Evolutionary conservation across 2,888 invertebrate genomes (phyloP).

Genomic region (Lomographa bimaculata): DNA sequence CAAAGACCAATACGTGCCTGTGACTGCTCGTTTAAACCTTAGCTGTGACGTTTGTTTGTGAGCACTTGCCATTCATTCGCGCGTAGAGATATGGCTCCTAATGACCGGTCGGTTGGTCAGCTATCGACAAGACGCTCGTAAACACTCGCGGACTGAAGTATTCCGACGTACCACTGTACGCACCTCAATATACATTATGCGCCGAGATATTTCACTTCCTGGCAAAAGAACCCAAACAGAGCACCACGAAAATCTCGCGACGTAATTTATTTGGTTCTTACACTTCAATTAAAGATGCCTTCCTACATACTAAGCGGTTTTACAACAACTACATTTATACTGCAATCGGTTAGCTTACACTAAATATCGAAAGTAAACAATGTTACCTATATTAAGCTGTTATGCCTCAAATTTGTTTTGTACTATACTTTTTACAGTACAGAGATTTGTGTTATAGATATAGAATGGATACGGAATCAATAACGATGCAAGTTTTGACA

Average conservation of each 20-base stretch:
- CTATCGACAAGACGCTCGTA: slow-evolving; percentile 78
- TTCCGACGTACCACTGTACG: slow-evolving; percentile 68
- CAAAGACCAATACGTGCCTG: slow-evolving; percentile 61
- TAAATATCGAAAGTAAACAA: too few relatives aligned
- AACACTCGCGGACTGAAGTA: slow-evolving; percentile 70
- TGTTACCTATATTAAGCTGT: too few relatives aligned
- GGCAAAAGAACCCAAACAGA: slow-evolving; percentile 49
- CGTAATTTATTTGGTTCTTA: slow-evolving; percentile 48
- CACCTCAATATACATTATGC: slow-evolving; percentile 71
- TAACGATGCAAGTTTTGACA: too few relatives aligned
- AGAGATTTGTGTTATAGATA: too few relatives aligned
- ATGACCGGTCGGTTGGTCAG: slow-evolving; percentile 68
- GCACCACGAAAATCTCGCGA: slow-evolving; percentile 41
- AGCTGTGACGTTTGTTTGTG: slow-evolving; percentile 65
- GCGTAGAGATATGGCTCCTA: slow-evolving; percentile 77
- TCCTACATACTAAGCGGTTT: too few relatives aligned
- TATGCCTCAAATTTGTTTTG: too few relatives aligned
- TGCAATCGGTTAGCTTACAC: too few relatives aligned
- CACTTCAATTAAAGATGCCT: too few relatives aligned
- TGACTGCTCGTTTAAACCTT: slow-evolving; percentile 62
- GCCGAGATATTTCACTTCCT: slow-evolving; percentile 59
- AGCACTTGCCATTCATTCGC: slow-evolving; percentile 76
- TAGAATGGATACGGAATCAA: too few relatives aligned
- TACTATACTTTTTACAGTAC: too few relatives aligned
- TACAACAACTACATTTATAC: too few relatives aligned